A percentile compares a stretch with the other conserved stretches of the same genome.
phyloP scores from a whole-genome alignment of 2,888 invertebrate genomes.

The Monochamus alternatus region DNA sequence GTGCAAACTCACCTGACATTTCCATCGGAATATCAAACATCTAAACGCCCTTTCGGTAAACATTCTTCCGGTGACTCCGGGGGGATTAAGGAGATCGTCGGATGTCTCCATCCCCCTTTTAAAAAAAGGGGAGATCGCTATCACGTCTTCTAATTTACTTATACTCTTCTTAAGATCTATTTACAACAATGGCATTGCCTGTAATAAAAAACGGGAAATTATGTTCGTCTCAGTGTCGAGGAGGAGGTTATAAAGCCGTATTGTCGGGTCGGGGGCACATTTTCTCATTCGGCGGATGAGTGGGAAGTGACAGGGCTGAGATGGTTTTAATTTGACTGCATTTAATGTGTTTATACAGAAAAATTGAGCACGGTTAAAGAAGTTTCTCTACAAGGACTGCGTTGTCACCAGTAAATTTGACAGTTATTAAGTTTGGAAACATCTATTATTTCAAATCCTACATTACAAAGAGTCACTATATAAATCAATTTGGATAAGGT shows the following conservation, averaged over 20 bases:
- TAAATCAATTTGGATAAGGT: too few species aligned
- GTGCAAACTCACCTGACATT: background rate
- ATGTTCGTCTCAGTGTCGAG: slow-evolving; percentile 51
- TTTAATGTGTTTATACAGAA: background rate
- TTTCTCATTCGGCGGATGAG: slow-evolving; percentile 47
- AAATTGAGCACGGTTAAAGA: too few species aligned
- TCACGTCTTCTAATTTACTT: slow-evolving; percentile 88
- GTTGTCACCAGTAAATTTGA: too few species aligned
- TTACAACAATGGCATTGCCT: slow-evolving; percentile 73
- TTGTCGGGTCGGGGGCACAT: slow-evolving; percentile 48
- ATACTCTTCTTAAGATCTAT: slow-evolving; percentile 84
- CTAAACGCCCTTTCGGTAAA: slow-evolving; percentile 22
- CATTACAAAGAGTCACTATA: too few species aligned
- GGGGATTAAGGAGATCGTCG: slow-evolving; percentile 47
- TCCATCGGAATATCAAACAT: slow-evolving; percentile 9
- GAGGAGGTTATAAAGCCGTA: slow-evolving; percentile 48
- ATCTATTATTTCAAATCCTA: too few species aligned
- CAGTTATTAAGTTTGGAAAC: too few species aligned
- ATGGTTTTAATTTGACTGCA: slow-evolving; percentile 45
- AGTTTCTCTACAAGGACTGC: too few species aligned
- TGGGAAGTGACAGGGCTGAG: slow-evolving; percentile 42
- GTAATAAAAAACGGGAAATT: slow-evolving; percentile 66
- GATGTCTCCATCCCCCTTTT: slow-evolving; percentile 64
- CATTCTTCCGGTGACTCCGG: slow-evolving; percentile 25
- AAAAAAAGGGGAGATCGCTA: slow-evolving; percentile 81